phyloP scores from a whole-genome alignment of 2,797 vertebrate species.

The Leptoclinus maculatus region DNA sequence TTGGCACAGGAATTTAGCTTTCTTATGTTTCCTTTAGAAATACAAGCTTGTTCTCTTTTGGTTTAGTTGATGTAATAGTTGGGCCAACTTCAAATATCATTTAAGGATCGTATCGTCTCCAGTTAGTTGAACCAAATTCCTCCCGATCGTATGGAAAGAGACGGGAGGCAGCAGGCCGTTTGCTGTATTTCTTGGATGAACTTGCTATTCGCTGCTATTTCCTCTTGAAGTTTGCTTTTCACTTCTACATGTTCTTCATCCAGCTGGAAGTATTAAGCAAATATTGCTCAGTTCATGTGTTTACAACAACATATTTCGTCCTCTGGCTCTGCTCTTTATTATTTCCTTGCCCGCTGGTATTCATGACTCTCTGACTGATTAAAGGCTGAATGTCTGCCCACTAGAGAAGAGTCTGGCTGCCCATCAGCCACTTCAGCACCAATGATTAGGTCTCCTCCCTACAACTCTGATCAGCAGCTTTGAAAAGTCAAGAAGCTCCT shows the following conservation, averaged over 20 bases:
- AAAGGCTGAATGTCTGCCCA: conserved; percentile 15
- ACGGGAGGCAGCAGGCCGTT: conserved; percentile 31
- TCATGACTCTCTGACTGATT: conserved; percentile 15
- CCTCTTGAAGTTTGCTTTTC: conserved; percentile 53
- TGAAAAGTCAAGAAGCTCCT: conserved; percentile 44
- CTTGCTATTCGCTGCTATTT: conserved; percentile 4
- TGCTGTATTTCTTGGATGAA: conserved; percentile 60
- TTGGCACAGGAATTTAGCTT: not conserved
- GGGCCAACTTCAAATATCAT: not conserved
- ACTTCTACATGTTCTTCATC: conserved; percentile 48
- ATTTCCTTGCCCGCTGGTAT: conserved; percentile 26
- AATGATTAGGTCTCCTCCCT: conserved; percentile 7
- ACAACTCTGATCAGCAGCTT: conserved; percentile 33
- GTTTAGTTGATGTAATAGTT: not conserved
- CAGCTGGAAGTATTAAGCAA: conserved; percentile 43
- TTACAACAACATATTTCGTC: conserved; percentile 29
- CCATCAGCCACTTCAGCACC: conserved; percentile 21
- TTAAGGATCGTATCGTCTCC: not conserved
- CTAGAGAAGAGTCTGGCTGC: conserved; percentile 19
- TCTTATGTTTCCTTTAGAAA: not conserved
- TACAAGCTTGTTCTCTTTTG: not conserved
- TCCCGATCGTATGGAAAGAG: not conserved
- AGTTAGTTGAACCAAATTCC: not conserved
- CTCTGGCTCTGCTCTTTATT: not conserved
- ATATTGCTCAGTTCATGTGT: conserved; percentile 31